Percentiles rank a stretch among this genome's conserved stretches.
Evolutionary conservation across 1,140 invertebrate genomes (phyloP).

Genomic region (Pectinophora gossypiella): DNA sequence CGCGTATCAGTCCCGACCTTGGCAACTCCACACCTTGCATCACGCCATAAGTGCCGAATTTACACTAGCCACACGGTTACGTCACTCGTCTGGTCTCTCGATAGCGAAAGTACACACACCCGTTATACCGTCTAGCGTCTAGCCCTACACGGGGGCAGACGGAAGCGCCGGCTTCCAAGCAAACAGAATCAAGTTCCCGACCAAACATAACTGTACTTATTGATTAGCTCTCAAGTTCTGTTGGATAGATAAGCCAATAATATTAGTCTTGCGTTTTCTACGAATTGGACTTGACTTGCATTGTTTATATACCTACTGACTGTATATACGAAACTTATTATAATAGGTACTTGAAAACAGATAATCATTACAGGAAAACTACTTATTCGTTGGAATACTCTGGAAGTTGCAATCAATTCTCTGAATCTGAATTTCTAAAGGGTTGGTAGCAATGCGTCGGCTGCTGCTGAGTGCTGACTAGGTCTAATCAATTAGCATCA

Average conservation of each 20-base stretch:
- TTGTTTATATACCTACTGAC: too few species aligned
- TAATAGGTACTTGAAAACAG: too few species aligned
- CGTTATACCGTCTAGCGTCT: too few species aligned
- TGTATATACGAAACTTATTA: too few species aligned
- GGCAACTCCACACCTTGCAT: conserved; percentile 55
- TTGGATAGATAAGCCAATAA: too few species aligned
- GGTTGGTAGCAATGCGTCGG: neutral
- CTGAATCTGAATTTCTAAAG: neutral
- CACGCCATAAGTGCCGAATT: conserved; percentile 40
- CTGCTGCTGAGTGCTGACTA: neutral
- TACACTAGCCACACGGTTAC: conserved; percentile 24
- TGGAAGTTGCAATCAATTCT: neutral
- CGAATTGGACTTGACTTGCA: too few species aligned
- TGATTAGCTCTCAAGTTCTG: neutral
- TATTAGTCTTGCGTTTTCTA: too few species aligned
- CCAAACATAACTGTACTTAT: neutral
- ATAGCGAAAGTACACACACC: conserved; percentile 19
- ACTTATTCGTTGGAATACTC: neutral
- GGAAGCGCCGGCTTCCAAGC: neutral
- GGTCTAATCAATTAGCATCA: neutral
- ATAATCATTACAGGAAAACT: neutral
- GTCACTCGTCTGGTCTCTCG: conserved; percentile 24
- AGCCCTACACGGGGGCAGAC: conserved; percentile 6
- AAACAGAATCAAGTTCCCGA: neutral
- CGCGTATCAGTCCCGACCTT: conserved; percentile 64